Evolutionary conservation across 2,888 invertebrate genomes (phyloP), one percentile per base, ranked within the genome.

Genomic region (Boloria selene): DNA sequence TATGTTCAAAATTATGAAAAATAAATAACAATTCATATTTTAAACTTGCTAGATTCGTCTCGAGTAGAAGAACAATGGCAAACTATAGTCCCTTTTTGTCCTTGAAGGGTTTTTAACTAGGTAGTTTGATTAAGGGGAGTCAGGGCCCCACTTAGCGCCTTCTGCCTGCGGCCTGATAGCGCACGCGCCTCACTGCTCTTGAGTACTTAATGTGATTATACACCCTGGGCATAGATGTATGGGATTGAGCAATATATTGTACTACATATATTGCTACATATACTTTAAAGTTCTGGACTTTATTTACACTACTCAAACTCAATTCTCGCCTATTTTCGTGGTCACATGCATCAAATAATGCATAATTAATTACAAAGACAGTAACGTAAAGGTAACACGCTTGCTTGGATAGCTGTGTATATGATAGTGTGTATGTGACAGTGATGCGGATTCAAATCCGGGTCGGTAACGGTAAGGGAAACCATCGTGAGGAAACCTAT

Each of bases 11-110:
- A 22, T 22, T 22, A 22, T 38, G 10, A 38, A 31, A 31, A 82
- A 86, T 82, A 83, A 86, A 83, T 86, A 86, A 87, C 87, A 85
- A 87, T 82, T 86, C 85, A 84, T 18, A 60, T 50, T 44, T 22
- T 22, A 7, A 16, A 64, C 52, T 26, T 14, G 51, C 10, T 17
- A 53, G 38, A 17, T 14, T 58, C 22, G 6, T 42, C 55, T 56
- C 10, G 10, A 47, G 52, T 51, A 45, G 14, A 26, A 17, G 26
- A 59, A 65, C 61, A 65, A 68, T 58, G 49, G 45, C 49, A 49
- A 64, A 61, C 61, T 59, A 65, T 58, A 61, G 58, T 60, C 47
- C 18, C 63, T 66, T 63, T n/a, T 69, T 69, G 59, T 67, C 47
- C 47, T 67, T 65, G 60, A 61, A 69, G 64, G 45, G 69, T 60